Conservation (phyloP, 2,888 invertebrate species). For the Drosophila rellima region DNA sequence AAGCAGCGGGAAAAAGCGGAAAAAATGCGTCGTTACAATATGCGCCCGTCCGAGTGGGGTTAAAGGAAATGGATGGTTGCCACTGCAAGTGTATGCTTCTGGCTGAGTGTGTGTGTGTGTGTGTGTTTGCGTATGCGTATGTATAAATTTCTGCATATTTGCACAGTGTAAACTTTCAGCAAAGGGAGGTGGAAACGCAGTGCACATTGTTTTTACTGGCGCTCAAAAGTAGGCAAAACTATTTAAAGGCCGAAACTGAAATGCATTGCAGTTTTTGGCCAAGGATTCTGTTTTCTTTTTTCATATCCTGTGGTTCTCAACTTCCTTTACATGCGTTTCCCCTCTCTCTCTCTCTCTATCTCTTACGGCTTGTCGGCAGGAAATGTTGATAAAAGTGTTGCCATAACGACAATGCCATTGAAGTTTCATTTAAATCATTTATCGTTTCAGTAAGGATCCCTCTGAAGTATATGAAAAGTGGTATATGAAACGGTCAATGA, state of each 20-base stretch:
- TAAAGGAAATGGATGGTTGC: constrained; percentile 47
- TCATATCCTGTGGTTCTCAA: constrained; percentile 67
- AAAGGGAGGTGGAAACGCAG: constrained; percentile 9
- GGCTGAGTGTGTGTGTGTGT: constrained; percentile 21
- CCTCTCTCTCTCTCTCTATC: neutral
- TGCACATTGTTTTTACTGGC: constrained; percentile 53
- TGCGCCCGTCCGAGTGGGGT: constrained; percentile 46
- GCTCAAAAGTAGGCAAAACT: constrained; percentile 64
- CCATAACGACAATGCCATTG: constrained; percentile 55
- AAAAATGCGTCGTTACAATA: constrained; percentile 65
- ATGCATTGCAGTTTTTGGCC: constrained; percentile 58
- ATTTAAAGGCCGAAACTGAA: constrained; percentile 63
- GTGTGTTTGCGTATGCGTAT: constrained; percentile 19
- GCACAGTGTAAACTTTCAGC: constrained; percentile 59
- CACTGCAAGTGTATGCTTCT: constrained; percentile 24
- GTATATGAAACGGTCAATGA: neutral
- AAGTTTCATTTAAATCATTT: constrained; percentile 67
- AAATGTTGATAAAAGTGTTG: constrained; percentile 70
- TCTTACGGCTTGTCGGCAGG: constrained; percentile 48
- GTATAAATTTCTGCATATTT: constrained; percentile 56
- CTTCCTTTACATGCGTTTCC: constrained; percentile 57
- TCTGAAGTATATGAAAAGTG: neutral
- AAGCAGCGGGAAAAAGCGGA: constrained; percentile 49
- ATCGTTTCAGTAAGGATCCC: constrained; percentile 26
- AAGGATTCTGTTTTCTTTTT: constrained; percentile 60